Conservation (phyloP, 1,140 invertebrate genomes). For the Rhysida immarginata region DNA sequence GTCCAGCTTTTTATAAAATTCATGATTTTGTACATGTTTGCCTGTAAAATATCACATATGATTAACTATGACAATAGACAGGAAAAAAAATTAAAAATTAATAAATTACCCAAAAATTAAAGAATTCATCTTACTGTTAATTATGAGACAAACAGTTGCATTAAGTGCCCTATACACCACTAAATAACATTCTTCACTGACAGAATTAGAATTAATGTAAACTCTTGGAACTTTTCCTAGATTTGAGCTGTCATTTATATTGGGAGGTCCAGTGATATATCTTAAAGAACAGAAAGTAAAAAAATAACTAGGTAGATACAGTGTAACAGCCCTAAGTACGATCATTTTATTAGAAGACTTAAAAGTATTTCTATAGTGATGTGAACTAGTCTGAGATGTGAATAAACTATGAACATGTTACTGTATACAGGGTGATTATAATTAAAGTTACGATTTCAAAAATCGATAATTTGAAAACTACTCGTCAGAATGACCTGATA, state of each 20-base stretch:
- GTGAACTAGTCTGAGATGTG: too few relatives aligned
- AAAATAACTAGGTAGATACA: too few relatives aligned
- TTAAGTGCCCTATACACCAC: conserved; percentile 62
- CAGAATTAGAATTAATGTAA: conserved; percentile 42
- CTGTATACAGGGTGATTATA: too few relatives aligned
- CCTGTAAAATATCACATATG: background rate
- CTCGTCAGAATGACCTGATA: too few relatives aligned
- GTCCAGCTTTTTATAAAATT: conserved; percentile 49
- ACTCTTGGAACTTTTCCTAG: conserved; percentile 52
- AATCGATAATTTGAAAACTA: too few relatives aligned
- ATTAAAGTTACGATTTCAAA: too few relatives aligned
- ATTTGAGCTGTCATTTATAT: conserved; percentile 40
- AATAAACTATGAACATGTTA: too few relatives aligned
- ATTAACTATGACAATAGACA: background rate
- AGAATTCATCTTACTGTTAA: conserved; percentile 23
- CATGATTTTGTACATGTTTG: conserved; percentile 15
- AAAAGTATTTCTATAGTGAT: too few relatives aligned
- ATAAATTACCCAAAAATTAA: conserved; percentile 15
- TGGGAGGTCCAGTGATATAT: conserved; percentile 53
- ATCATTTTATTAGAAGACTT: too few relatives aligned
- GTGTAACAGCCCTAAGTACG: too few relatives aligned
- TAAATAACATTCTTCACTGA: conserved; percentile 47
- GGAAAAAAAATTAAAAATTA: conserved; percentile 1
- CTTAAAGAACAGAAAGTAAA: too few relatives aligned
- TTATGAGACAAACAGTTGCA: conserved; percentile 54